These are phyloP conservation scores for Varanus komodoensis DNA, from an alignment of 2,113 vertebrate species.

Conservation along the genomic window DNA sequence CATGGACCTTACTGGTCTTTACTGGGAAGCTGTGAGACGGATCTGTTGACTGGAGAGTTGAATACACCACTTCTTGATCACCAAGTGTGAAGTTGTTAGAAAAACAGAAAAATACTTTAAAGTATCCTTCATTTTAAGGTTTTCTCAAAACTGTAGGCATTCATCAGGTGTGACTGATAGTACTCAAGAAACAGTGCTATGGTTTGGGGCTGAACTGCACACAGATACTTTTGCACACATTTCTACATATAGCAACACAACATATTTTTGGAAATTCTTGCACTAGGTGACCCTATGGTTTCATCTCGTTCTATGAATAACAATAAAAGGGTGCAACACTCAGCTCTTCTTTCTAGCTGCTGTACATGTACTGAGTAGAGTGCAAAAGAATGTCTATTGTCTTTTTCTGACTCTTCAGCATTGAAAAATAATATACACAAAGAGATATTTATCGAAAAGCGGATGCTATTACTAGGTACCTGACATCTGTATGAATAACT, in stretches of 20 bases:
- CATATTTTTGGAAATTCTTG: neutral
- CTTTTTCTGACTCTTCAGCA: neutral
- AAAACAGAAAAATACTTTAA: neutral
- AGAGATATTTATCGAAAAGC: neutral
- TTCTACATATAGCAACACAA: neutral
- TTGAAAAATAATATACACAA: neutral
- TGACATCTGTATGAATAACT: neutral
- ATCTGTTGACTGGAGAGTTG: neutral
- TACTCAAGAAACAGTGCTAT: neutral
- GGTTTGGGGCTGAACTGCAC: neutral
- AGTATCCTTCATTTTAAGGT: neutral
- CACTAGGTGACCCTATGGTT: neutral
- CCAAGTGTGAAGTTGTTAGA: neutral
- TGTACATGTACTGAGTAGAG: neutral
- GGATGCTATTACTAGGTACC: neutral
- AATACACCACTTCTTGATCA: neutral
- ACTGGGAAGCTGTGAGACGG: neutral
- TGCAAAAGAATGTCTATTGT: neutral
- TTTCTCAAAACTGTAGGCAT: neutral
- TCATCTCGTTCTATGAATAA: neutral
- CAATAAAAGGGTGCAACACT: neutral
- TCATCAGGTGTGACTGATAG: neutral
- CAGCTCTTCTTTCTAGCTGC: neutral
- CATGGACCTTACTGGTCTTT: neutral
- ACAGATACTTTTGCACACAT: neutral